Base-by-base conservation (phyloP, 2,113 vertebrate genomes). In the Poecilia latipinna region DNA sequence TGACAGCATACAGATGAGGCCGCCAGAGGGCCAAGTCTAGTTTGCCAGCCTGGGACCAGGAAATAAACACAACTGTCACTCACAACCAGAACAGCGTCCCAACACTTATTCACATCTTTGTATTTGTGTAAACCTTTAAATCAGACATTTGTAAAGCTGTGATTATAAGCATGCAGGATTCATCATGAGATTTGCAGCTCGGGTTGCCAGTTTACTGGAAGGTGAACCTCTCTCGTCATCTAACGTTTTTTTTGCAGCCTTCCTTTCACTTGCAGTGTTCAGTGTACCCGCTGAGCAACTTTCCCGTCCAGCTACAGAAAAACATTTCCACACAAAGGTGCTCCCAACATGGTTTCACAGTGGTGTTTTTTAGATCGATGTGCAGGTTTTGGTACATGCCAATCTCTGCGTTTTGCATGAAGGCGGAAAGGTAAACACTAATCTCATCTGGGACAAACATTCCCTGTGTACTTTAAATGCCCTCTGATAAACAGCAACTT, bases 21-120 rank as follows among this genome's bases (percentile, higher is more conserved):
- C 26, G 61, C 15, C 70, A 42, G 22, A 70, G 39, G 74, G 75
- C 61, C 65, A 33, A 66, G 66, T 48, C 61, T 74, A 37, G 35
- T 57, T 51, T 13, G 33, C 85, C 80, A 80, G 64, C 35, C 54
- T 12, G 11, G 51, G 67, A 78, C 62, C 68, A 24, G 24, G 28
- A 65, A 67, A 68, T 68, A 62, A 79, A 35, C 42, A 61, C 1
- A 54, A 63, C 76, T 80, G 78, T 79, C 76, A 80, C 74, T 63
- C 57, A 61, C 32, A 42, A 26, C 32, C 12, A 72, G 39, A 39
- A 48, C 15, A 32, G 42, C 65, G 37, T 13, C 22, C 61, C 15
- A 31, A 32, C 12, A 26, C 8, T 32, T 63, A 22, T 35, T n/a
- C 65, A 42, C 65, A 28, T 66, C 24, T n/a, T 57, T 48, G 28